phyloP scores from a whole-genome alignment of 2,797 vertebrate genomes.

The Premnoplex brunnescens region DNA sequence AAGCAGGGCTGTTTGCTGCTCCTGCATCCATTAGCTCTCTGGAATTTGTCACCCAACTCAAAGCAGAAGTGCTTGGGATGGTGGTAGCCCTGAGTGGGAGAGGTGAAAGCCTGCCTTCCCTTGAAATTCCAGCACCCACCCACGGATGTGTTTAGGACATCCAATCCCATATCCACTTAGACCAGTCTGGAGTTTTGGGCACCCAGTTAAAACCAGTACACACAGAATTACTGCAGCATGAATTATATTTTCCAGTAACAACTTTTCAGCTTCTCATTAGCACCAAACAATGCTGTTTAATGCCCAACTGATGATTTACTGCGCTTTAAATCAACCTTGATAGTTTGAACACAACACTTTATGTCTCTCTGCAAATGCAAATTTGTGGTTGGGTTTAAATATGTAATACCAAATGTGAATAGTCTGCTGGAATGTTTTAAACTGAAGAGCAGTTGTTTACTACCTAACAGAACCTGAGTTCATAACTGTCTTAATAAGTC shows the following conservation, averaged over 20 bases:
- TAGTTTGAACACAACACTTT: neutral
- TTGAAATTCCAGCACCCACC: neutral
- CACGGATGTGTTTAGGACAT: rapidly evolving
- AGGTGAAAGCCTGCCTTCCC: neutral
- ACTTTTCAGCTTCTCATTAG: neutral
- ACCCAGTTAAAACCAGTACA: neutral
- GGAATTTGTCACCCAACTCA: neutral
- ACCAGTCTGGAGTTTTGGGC: neutral
- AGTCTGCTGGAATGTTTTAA: neutral
- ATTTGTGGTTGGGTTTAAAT: neutral
- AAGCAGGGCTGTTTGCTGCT: neutral
- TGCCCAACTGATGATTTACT: neutral
- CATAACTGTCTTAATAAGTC: neutral
- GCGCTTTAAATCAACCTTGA: neutral
- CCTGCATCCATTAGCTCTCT: neutral
- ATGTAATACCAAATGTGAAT: neutral
- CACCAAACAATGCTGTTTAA: neutral
- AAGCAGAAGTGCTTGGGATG: neutral
- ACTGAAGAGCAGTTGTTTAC: neutral
- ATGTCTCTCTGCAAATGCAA: neutral
- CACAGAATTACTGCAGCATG: neutral
- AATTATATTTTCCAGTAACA: conserved; percentile 40
- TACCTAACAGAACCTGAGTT: neutral
- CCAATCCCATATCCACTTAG: neutral
- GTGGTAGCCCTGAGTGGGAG: too few species aligned